Evolutionary conservation across 2,113 vertebrate species (phyloP), one percentile per base, ranked within the genome.

Genomic region (Herpailurus yagouaroundi): DNA sequence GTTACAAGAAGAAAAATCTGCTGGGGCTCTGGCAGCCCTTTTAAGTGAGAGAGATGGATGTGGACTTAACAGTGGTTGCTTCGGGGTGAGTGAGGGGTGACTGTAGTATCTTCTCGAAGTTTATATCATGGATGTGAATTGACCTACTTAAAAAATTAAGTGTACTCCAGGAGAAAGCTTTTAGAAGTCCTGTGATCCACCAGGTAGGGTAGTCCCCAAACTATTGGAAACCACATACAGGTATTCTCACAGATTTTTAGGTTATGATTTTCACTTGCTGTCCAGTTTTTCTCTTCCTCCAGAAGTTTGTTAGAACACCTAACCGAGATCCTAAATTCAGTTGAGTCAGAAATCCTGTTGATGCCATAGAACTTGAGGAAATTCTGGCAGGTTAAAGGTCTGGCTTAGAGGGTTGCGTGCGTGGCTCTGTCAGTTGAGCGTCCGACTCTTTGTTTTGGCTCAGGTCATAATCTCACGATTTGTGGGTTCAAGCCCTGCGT

Each of bases 361-460:
- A 13, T 91, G 27, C 21, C 73, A 1, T 68, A 60, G 27, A 82
- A 31, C 38, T 63, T 87, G 33, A 93, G 92, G 52, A 33, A 79
- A 80, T 94, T 92, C 71, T 81, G 27, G 38, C 55, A 68, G 57
- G 14, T 92, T 85, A 95, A 92, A 86, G 52, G 69, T 73, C n/a
- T 68, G 38, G 11, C 36, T 93, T 45, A 88, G 21, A 76, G 41
- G 57, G 21, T 9, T 23, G 57, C 18, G 21, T 8, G 8, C 2
- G 21, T 60, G 57, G 57, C 57, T 60, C 57, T 23, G 8, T 60
- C 57, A 23, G 7, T 60, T 60, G 57, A 60, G 57, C 21, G 7
- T 60, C 57, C 7, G 21, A 21, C 57, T 60, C 57, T 57, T 57
- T 60, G 21, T 60, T 19, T 23, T 3, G 57, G 57, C 57, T 60